A percentile compares a stretch with the other conserved stretches of the same genome.
Conservation (phyloP, 2,888 invertebrate species). For the Agrotis ipsilon region DNA sequence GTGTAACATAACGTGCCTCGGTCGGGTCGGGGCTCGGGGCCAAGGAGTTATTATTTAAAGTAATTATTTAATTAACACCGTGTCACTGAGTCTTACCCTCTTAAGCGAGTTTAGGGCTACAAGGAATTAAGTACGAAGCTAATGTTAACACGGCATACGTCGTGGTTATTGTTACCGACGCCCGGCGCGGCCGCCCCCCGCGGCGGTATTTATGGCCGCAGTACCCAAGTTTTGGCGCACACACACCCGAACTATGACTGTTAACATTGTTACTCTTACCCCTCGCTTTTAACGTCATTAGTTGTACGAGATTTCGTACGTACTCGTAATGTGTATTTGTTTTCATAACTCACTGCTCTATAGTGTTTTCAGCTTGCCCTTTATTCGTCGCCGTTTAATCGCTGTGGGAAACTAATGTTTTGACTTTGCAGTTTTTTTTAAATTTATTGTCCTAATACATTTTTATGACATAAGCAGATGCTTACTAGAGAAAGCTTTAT, state of each 20-base stretch:
- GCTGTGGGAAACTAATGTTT: constrained; percentile 87
- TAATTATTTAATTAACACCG: constrained; percentile 91
- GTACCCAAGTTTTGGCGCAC: constrained; percentile 88
- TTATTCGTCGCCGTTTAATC: constrained; percentile 82
- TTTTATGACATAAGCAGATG: constrained; percentile 78
- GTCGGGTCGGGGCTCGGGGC: constrained; percentile 64
- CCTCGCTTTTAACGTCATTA: constrained; percentile 90
- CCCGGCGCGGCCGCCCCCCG: constrained; percentile 79
- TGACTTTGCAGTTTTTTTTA: constrained; percentile 76
- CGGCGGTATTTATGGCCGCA: constrained; percentile 87
- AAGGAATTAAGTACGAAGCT: constrained; percentile 89
- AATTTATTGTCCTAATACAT: constrained; percentile 78
- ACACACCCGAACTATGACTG: constrained; percentile 88
- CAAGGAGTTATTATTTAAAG: constrained; percentile 89
- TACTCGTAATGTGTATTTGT: constrained; percentile 89
- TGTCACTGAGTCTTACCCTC: constrained; percentile 88
- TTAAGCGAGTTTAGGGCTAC: constrained; percentile 89
- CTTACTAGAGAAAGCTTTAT: constrained; percentile 60
- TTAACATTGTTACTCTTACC: constrained; percentile 89
- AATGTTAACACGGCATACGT: constrained; percentile 90
- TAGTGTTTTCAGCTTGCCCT: constrained; percentile 83
- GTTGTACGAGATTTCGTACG: constrained; percentile 88
- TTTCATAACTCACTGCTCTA: constrained; percentile 86
- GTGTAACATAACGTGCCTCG: constrained; percentile 52
- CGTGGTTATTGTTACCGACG: constrained; percentile 84